Evolutionary conservation across 2,888 invertebrate genomes (phyloP).

Genomic region (Harmothoe impar): DNA sequence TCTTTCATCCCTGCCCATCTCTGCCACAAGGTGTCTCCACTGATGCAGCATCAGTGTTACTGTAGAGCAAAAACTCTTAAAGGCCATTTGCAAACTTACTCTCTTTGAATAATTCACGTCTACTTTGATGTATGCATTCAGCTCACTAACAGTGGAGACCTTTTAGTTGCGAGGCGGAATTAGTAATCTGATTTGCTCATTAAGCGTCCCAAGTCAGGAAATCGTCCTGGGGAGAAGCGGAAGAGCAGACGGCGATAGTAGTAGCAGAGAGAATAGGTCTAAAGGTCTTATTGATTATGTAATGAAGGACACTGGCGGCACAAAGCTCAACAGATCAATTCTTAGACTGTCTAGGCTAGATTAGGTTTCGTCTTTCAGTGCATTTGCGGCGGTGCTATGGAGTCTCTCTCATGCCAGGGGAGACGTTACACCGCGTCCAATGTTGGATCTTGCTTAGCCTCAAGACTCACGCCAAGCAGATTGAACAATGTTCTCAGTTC

Average conservation of each 20-base stretch:
- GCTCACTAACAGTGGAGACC: conserved; percentile 18
- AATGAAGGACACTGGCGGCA: neutral
- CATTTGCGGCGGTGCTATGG: neutral
- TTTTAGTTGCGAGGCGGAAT: neutral
- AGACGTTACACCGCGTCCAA: neutral
- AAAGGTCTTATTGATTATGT: neutral
- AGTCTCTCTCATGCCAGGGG: neutral
- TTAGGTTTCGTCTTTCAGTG: conserved; percentile 12
- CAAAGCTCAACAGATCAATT: neutral
- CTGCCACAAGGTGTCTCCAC: neutral
- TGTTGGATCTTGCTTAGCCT: neutral
- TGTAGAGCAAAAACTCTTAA: too few species aligned
- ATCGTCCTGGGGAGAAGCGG: neutral
- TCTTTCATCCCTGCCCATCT: neutral
- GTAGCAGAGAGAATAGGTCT: neutral
- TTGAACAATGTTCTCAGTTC: neutral
- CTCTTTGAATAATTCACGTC: neutral
- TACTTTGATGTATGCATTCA: conserved; percentile 5
- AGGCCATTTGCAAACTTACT: neutral
- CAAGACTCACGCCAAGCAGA: neutral
- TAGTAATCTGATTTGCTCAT: neutral
- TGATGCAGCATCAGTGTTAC: neutral
- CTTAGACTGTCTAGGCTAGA: neutral
- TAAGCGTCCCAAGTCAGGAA: neutral
- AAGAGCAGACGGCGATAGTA: conserved; percentile 7